Base-by-base conservation (phyloP, 1,140 invertebrate genomes). In the Anoplophora glabripennis region DNA sequence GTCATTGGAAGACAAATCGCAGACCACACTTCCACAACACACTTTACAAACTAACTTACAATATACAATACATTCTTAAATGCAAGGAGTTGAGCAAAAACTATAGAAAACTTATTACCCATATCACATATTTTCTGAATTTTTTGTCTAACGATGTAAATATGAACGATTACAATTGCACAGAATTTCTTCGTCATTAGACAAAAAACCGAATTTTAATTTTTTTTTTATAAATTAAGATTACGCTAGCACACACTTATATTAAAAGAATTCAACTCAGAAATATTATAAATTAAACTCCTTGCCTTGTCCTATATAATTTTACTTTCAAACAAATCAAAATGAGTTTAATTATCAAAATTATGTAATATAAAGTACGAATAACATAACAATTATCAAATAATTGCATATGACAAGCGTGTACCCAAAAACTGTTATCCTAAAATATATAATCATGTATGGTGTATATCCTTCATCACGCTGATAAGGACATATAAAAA, bases 1-100 rank as follows among this genome's bases (percentile, higher is more conserved):
- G 65, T 68, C 61, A 67, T 48, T 68, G 71, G 71, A 72, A 72
- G 71, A 72, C 70, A 67, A 58, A 58, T 69, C 49, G 59, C 56
- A 61, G 48, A 63, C 53, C 57, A 68, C 63, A 69, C 65, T 72
- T 71, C 65, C 69, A 70, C 61, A 72, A 68, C 68, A 71, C 64
- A 65, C 59, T 67, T 64, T 68, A 72, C 28, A 69, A 64, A 52
- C 59, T 68, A 71, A 55, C 67, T 69, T 69, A 69, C 12, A 34
- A 57, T 61, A 60, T 61, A 64, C 47, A 61, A 49, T 64, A 58
- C 36, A 69, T 57, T 66, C 52, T 52, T 68, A 70, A 65, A 62
- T 66, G 65, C 64, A 68, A 69, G 63, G 57, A 65, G 59, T 64
- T 69, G 65, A 69, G 62, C 65, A 65, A 71, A 64, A 58, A 60